Base-by-base conservation (phyloP, 1,140 invertebrate genomes). In the Rhagoletis zephyria region DNA sequence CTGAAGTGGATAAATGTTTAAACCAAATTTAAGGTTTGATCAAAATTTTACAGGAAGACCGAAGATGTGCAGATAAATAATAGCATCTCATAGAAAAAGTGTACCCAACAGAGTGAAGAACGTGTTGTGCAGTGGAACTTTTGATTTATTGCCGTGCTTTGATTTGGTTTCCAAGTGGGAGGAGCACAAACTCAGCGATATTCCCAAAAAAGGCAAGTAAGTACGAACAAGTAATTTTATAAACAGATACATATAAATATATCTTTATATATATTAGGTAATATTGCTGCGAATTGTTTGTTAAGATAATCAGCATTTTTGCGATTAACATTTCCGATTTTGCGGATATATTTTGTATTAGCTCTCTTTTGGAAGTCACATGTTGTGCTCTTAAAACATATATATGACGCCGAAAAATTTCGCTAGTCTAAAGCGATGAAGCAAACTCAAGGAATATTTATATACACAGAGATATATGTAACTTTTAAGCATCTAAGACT, bases 121-220 rank as follows among this genome's bases (percentile, higher is more conserved):
- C 42, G 67, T 10, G 42, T 45, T 14, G 67, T 74, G 67, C 7
- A 74, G 40, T 45, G 12, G 45, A 74, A 48, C 40, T 74, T 74
- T 14, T 48, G 42, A 4, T 19, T n/a, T 12, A 19, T 56, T 6
- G n/a, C n/a, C 45, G 42, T 16, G 70, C 9, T 56, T 81, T 81
- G 16, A 81, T 6, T 48, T 81, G 51, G 42, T 59, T 30, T 81
- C 74, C 19, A 9, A 56, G 74, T 81, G 48, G 74, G 48, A 81
- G 74, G 74, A 81, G 74, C 74, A 14, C 51, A 19, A 81, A 81
- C 30, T n/a, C 67, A 74, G 42, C 67, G 67, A 74, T 14, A 74
- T 74, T 45, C 42, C 74, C 74, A 81, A 81, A 81, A 81, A 81
- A 81, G 74, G 74, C 74, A 81, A 81, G 74, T 81, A 56, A 81